Evolutionary conservation across 2,797 vertebrate species (phyloP), one percentile per base, ranked within the genome.

Genomic region (Anguilla marmorata): DNA sequence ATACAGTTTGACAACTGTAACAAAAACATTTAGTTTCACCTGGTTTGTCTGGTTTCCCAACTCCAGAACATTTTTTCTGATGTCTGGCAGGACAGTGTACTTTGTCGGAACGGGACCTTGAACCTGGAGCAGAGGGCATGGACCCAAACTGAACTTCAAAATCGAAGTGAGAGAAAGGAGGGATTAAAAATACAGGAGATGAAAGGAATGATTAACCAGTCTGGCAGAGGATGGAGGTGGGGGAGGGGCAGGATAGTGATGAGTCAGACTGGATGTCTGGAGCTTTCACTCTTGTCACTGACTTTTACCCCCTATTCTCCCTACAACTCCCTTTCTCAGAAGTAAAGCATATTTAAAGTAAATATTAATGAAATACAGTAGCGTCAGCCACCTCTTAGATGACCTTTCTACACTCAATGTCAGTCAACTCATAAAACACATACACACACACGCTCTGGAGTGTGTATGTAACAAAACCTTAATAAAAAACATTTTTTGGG

Each of bases 161-260:
- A n/a, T 5, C n/a, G 60, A 66, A n/a, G 24, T 16, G 21, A 50
- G 9, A 19, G 82, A 52, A n/a, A 19, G 50, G 5, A 54, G 21
- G 7, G 48, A 27, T 14, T 52, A 56, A 21, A 41, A 1, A 63
- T 0, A 30, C 0, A 58, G 84, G 11, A 2, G 12, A 83, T 9
- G 45, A 50, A 88, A 84, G 9, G 14, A 66, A n/a, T 66, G 8
- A 21, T 41, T 80, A 30, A 54, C 60, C 41, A 84, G 69, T 85
- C 37, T 45, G 66, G n/a, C 30, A 82, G 56, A 63, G 37, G 74
- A n/a, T n/a, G 66, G 80, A 41, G 69, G 30, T 54, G 12, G 88
- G 45, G 89, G 9, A 54, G 63, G 50, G 5, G 0, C 63, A 86
- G 14, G 80, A 9, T 50, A 60, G 33, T 33, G 86, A 24, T 16